Conservation (phyloP, 2,113 vertebrate species). For the Micronycteris hirsuta region DNA sequence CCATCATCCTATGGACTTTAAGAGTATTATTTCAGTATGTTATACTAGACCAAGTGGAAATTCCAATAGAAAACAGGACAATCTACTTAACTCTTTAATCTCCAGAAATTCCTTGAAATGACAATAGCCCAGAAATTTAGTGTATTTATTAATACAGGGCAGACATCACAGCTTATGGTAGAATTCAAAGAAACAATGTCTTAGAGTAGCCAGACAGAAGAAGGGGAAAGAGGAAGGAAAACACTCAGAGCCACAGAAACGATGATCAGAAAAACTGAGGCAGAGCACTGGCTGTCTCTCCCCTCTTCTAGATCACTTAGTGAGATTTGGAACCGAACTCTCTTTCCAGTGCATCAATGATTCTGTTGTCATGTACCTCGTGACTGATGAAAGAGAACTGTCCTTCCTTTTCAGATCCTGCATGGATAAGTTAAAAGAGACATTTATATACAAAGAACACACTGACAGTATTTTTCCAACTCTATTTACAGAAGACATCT, state of each 20-base stretch:
- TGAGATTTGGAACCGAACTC: conserved; percentile 24
- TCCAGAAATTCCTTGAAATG: not conserved
- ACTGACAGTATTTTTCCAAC: conserved; percentile 68
- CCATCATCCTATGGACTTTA: not conserved
- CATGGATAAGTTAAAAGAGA: conserved; percentile 58
- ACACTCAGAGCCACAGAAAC: conserved; percentile 4
- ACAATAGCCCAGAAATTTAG: not conserved
- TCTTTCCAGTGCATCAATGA: not conserved
- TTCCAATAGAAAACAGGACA: not conserved
- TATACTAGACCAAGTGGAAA: not conserved
- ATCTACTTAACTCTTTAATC: conserved; percentile 11
- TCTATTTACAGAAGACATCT: conserved; percentile 55
- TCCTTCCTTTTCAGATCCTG: conserved; percentile 58
- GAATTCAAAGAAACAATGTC: conserved; percentile 25
- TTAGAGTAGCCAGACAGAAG: not conserved
- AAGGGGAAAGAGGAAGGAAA: not conserved
- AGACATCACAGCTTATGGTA: not conserved
- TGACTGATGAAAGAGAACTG: conserved; percentile 59
- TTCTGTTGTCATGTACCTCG: not conserved
- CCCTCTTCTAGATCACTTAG: conserved; percentile 28
- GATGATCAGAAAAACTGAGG: not conserved
- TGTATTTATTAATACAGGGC: not conserved
- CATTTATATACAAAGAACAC: conserved; percentile 60
- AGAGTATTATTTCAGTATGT: not conserved
- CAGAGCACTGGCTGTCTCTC: not conserved